Percentiles rank a stretch among this genome's conserved stretches.
Evolutionary conservation across 2,797 vertebrate species (phyloP).

Genomic region (Aldrovandia affinis): DNA sequence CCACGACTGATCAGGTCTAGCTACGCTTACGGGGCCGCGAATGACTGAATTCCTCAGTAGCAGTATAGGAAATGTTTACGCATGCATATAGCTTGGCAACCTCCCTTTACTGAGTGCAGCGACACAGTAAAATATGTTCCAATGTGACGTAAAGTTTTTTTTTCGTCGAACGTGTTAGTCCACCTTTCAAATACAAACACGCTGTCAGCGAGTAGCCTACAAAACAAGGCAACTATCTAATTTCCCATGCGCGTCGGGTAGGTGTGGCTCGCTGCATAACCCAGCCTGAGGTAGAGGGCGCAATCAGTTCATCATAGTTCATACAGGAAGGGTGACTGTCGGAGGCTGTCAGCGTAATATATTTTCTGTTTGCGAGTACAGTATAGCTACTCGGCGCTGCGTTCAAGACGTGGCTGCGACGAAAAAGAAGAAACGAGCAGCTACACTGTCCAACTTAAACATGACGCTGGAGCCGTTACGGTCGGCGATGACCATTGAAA

Average conservation of each 20-base stretch:
- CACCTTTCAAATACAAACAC: constrained; percentile 11
- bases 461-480: constrained; percentile 67
- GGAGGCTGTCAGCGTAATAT: constrained; percentile 1
- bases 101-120: not conserved
- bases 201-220: not conserved
- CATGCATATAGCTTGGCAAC: too few relatives aligned
- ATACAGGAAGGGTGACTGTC: not conserved
- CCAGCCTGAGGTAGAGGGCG: not conserved
- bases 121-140: not conserved
- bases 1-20: too few relatives aligned
- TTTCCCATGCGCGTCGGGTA: constrained; percentile 15
- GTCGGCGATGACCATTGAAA: constrained; percentile 45
- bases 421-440: not conserved
- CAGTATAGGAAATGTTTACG: too few relatives aligned
- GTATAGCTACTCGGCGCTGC: not conserved
- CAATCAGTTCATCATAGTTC: not conserved
- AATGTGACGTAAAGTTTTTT: too few relatives aligned
- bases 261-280: constrained; percentile 11
- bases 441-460: constrained; percentile 25
- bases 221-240: not conserved
- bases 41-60: too few relatives aligned
- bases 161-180: constrained; percentile 16
- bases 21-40: too few relatives aligned
- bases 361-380: not conserved
- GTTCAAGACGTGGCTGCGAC: not conserved